Conservation (phyloP, 2,888 invertebrate genomes). For the Rotaria socialis region DNA sequence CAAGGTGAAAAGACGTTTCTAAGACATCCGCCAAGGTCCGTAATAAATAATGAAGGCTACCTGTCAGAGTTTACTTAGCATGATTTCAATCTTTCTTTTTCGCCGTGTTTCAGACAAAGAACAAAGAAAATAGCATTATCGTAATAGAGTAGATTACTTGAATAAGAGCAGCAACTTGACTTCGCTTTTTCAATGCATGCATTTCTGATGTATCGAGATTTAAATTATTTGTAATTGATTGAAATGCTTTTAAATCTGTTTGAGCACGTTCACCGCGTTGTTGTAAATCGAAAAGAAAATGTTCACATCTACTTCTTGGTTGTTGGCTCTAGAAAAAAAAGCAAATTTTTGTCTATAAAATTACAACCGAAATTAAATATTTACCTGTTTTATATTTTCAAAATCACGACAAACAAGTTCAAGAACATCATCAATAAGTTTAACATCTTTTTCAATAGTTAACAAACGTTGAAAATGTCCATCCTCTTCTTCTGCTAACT, state of each 20-base stretch:
- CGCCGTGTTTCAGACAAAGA: too few species aligned
- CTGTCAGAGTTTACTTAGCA: too few species aligned
- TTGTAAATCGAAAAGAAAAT: background rate
- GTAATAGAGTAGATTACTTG: background rate
- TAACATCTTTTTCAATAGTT: conserved; percentile 42
- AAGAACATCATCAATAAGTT: conserved; percentile 38
- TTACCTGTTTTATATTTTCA: conserved; percentile 15
- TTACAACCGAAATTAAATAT: background rate
- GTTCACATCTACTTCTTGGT: background rate
- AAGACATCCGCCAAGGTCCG: too few species aligned
- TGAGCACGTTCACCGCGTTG: background rate
- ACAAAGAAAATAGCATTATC: too few species aligned
- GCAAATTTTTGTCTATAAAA: background rate
- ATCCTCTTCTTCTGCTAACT: conserved; percentile 15
- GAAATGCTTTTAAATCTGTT: background rate
- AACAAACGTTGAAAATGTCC: conserved; percentile 39
- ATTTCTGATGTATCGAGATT: background rate
- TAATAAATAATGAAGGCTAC: too few species aligned
- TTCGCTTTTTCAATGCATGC: background rate
- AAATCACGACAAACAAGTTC: conserved; percentile 23
- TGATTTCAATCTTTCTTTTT: too few species aligned
- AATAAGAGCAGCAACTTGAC: background rate
- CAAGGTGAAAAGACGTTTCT: too few species aligned
- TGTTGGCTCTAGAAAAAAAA: background rate
- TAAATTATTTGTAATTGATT: background rate